Conservation (phyloP, 2,888 invertebrate species). For the Spisula subtruncata region DNA sequence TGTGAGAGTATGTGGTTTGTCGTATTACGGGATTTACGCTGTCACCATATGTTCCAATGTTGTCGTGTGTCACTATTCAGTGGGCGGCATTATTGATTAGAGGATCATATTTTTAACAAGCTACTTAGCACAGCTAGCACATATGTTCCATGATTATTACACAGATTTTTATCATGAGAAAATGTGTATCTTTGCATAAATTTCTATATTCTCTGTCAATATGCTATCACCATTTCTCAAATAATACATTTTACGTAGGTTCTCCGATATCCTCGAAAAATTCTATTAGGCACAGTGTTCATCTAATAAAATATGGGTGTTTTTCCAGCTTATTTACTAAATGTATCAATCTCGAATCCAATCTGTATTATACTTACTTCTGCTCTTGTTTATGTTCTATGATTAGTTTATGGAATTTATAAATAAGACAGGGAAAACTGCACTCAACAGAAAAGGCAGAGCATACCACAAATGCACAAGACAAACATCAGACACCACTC, state of each 20-base stretch:
- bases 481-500: too few species aligned
- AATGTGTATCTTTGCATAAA: neutral
- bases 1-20: neutral
- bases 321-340: too few species aligned
- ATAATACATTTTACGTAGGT: too few species aligned
- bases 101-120: slow-evolving; percentile 16
- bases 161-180: neutral
- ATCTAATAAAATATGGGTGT: too few species aligned
- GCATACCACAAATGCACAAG: too few species aligned
- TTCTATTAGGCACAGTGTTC: too few species aligned
- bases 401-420: neutral
- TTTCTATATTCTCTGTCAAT: too few species aligned
- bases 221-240: too few species aligned
- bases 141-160: slow-evolving; percentile 19
- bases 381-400: neutral
- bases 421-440: too few species aligned
- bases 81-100: neutral
- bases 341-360: too few species aligned
- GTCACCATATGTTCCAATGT: slow-evolving; percentile 8
- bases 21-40: slow-evolving; percentile 11
- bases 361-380: neutral
- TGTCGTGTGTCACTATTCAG: slow-evolving; percentile 17
- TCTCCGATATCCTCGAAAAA: too few species aligned
- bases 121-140: slow-evolving; percentile 17
- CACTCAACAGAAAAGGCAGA: too few species aligned